Percentiles rank a stretch among this genome's conserved stretches.
Conservation (phyloP, 1,140 invertebrate species). For the Acromyrmex charruanus region DNA sequence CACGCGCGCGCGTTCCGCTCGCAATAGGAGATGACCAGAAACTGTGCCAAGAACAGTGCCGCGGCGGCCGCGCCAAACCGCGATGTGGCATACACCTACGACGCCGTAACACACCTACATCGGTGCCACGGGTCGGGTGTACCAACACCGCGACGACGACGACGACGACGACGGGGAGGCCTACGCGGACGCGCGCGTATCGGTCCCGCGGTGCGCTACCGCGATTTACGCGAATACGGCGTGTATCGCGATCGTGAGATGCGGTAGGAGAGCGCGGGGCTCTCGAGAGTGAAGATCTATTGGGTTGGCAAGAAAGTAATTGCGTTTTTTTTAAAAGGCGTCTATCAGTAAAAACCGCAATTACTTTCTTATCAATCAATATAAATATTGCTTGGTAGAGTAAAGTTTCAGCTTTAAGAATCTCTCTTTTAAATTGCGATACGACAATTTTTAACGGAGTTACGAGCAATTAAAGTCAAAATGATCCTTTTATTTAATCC, state of each 20-base stretch:
- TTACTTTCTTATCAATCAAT: too few species aligned
- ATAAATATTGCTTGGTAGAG: too few species aligned
- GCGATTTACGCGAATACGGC: constrained; percentile 23
- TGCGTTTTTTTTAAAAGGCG: too few species aligned
- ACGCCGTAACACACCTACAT: constrained; percentile 68
- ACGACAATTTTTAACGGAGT: too few species aligned
- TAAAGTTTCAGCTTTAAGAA: too few species aligned
- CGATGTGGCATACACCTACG: constrained; percentile 72
- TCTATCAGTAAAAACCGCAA: too few species aligned
- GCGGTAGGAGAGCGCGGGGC: background rate
- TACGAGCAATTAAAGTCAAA: too few species aligned
- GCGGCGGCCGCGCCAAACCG: constrained; percentile 64
- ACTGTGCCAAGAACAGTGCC: constrained; percentile 83
- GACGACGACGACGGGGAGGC: background rate
- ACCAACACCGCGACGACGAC: constrained; percentile 38
- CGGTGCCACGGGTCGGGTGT: constrained; percentile 16
- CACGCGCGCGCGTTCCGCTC: constrained; percentile 72
- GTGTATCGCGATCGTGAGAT: constrained; percentile 1
- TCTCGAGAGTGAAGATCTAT: background rate
- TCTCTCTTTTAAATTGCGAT: too few species aligned
- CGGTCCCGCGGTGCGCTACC: constrained; percentile 28
- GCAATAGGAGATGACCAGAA: constrained; percentile 82
- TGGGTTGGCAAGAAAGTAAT: too few species aligned
- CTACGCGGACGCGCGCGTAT: background rate
- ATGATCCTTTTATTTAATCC: too few species aligned